Percentiles rank a stretch among this genome's conserved stretches.
These are phyloP conservation scores for Burhinus bistriatus DNA, from an alignment of 2,113 vertebrate genomes.

Conservation along the genomic window DNA sequence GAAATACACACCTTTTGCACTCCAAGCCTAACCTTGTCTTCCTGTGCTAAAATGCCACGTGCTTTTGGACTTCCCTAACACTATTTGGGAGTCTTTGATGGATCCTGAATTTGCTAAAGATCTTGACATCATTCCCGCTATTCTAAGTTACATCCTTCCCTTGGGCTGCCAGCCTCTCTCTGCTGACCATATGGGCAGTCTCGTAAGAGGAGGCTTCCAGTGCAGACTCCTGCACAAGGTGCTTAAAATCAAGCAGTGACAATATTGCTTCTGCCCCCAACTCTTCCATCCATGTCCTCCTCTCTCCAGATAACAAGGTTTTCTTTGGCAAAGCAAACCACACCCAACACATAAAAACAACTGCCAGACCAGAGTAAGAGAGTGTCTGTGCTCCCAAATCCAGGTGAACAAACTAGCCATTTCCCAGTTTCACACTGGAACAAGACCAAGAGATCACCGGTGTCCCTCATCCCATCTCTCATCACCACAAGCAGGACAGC, in stretches of 20 bases:
- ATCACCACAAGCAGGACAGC: background rate
- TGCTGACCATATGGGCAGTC: background rate
- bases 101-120: background rate
- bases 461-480: background rate
- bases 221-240: background rate
- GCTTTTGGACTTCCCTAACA: background rate
- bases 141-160: background rate
- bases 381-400: background rate
- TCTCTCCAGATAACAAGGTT: background rate
- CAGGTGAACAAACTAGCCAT: background rate
- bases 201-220: background rate
- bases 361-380: background rate
- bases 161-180: background rate
- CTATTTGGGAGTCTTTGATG: background rate
- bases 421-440: background rate
- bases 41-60: background rate
- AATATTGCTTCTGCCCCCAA: background rate
- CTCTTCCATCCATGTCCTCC: background rate
- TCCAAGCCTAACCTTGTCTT: background rate
- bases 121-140: background rate
- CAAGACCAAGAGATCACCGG: background rate
- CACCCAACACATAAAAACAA: background rate
- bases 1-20: background rate
- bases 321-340: background rate
- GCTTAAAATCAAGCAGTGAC: background rate